Percentiles rank a stretch among this genome's conserved stretches.
These are phyloP conservation scores for Zaprionus lachaisei DNA, from an alignment of 1,140 invertebrate species.

Conservation along the genomic window DNA sequence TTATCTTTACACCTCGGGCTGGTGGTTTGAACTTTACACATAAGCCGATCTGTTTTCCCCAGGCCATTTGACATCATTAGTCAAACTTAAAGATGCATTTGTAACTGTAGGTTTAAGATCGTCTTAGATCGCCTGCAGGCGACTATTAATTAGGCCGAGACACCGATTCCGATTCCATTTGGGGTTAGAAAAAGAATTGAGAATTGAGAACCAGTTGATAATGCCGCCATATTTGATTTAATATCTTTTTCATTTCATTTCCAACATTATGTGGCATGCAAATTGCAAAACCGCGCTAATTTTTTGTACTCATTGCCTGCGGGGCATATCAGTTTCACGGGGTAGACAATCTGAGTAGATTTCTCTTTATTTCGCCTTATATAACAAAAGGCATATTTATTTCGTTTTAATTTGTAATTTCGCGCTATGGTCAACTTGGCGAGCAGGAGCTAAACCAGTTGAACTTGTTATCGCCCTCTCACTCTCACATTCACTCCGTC, in stretches of 20 bases:
- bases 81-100: slow-evolving; percentile 80
- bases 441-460: slow-evolving; percentile 63
- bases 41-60: slow-evolving; percentile 61
- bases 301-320: slow-evolving; percentile 40
- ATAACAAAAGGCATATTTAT: slow-evolving; percentile 82
- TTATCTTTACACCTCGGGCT: slow-evolving; percentile 51
- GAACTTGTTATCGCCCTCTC: slow-evolving; percentile 57
- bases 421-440: slow-evolving; percentile 71
- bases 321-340: slow-evolving; percentile 68
- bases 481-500: slow-evolving; percentile 36
- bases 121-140: slow-evolving; percentile 38
- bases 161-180: slow-evolving; percentile 56
- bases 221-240: slow-evolving; percentile 65
- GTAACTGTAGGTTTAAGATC: slow-evolving; percentile 53
- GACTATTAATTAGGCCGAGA: slow-evolving; percentile 65
- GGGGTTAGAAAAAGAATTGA: neutral
- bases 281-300: slow-evolving; percentile 83
- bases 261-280: slow-evolving; percentile 61
- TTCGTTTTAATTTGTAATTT: slow-evolving; percentile 83
- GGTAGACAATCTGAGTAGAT: neutral
- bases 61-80: slow-evolving; percentile 76
- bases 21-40: slow-evolving; percentile 79
- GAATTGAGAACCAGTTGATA: slow-evolving; percentile 27
- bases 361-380: slow-evolving; percentile 48
- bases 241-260: slow-evolving; percentile 37